These are phyloP conservation scores for Daktulosphaira vitifoliae DNA, from an alignment of 1,140 invertebrate species.

Conservation along the genomic window DNA sequence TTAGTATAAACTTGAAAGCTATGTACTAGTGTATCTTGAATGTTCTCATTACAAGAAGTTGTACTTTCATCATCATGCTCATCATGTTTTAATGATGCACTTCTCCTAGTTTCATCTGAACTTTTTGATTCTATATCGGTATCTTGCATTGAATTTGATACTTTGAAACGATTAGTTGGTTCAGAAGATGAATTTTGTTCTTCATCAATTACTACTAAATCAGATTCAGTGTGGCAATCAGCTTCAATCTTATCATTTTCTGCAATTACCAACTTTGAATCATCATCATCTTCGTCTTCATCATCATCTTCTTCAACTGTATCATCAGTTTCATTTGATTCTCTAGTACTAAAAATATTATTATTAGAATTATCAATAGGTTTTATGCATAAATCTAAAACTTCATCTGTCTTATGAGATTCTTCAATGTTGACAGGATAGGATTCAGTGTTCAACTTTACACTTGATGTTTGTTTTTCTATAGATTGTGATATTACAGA, in stretches of 20 bases:
- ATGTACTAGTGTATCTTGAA: not conserved
- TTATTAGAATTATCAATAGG: constrained; percentile 46
- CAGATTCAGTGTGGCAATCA: not conserved
- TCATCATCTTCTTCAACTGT: constrained; percentile 43
- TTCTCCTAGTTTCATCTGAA: not conserved
- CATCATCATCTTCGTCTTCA: constrained; percentile 40
- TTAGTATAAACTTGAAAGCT: constrained; percentile 7
- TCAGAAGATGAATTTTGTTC: not conserved
- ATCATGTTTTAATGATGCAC: not conserved
- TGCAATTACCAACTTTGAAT: constrained; percentile 14
- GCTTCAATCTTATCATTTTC: constrained; percentile 12
- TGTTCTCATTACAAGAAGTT: not conserved
- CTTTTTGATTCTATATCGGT: not conserved
- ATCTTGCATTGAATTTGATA: not conserved
- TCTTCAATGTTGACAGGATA: not conserved
- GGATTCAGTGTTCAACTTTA: too few species aligned
- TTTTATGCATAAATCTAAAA: constrained; percentile 50
- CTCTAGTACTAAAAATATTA: not conserved
- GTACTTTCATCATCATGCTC: constrained; percentile 3
- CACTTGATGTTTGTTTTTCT: too few species aligned
- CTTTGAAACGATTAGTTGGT: not conserved
- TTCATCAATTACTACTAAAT: not conserved
- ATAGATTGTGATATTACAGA: too few species aligned
- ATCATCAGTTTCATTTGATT: not conserved
- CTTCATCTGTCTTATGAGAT: constrained; percentile 40